A percentile compares a stretch with the other conserved stretches of the same genome.
phyloP scores from a whole-genome alignment of 2,113 vertebrate genomes.

The Silurus meridionalis region DNA sequence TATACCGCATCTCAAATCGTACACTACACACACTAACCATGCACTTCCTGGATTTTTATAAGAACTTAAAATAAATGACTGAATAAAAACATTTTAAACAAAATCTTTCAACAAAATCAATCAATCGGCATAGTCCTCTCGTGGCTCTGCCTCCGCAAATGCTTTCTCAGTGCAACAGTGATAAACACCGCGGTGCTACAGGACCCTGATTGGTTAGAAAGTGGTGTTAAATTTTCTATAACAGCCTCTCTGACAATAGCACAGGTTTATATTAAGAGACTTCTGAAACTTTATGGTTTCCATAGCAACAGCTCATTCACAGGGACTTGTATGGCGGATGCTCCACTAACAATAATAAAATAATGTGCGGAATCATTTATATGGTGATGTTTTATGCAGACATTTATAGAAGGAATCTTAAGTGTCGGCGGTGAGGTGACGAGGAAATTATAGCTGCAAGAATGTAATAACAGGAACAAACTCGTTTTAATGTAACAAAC shows the following conservation, averaged over 20 bases:
- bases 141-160: not conserved
- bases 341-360: not conserved
- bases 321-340: not conserved
- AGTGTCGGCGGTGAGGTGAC: too few species aligned
- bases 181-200: not conserved
- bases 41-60: not conserved
- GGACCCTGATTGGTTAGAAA: not conserved
- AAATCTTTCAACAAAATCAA: not conserved
- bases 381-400: too few species aligned
- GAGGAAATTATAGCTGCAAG: not conserved
- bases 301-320: not conserved
- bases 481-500: not conserved
- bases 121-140: not conserved
- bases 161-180: not conserved
- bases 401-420: too few species aligned
- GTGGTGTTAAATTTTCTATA: not conserved
- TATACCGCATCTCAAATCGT: not conserved
- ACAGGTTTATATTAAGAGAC: not conserved
- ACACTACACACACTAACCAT: not conserved
- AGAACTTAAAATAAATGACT: not conserved
- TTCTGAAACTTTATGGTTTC: not conserved
- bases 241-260: not conserved
- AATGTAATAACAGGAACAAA: too few species aligned
- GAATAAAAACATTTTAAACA: not conserved
- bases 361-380: too few species aligned